Evolutionary conservation across 2,113 vertebrate genomes (phyloP), one percentile per base, ranked within the genome.

Genomic region (Tachuris rubrigastra): DNA sequence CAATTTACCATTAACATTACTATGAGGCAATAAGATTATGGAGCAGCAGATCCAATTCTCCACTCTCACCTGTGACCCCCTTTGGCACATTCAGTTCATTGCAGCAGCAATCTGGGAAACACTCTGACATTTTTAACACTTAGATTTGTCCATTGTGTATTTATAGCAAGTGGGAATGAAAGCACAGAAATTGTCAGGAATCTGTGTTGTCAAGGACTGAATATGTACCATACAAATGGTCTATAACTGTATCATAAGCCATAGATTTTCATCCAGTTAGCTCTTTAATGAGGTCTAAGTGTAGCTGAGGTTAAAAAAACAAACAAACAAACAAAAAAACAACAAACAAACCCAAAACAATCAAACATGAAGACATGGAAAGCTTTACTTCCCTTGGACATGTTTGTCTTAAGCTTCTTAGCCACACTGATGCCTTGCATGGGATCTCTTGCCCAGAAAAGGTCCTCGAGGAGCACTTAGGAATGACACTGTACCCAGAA

Each of bases 21-120:
- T 42, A 28, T 0, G 0, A 85, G 31, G 22, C 31, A 78, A 11
- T 28, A 77, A 84, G 50, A 84, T 42, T 28, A 55, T 7, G 6
- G 56, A 84, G 69, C 14, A 77, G 58, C 49, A 81, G 31, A 56
- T 44, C 14, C 50, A 42, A 68, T 63, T 75, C 66, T 50, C 52
- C 49, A 56, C 2, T 2, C 12, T 81, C 65, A 69, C 65, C 80
- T 81, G 1, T 62, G 41, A 74, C 50, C 49, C 55, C 46, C 59
- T 69, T 87, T 21, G 41, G 37, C 50, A 93, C 50, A 66, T 31
- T 44, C 19, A 69, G 30, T 60, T 76, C 37, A 62, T 53, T 0
- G 0, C 55, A 91, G 59, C 37, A 87, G 79, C 14, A 12, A 47
- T 37, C 87, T 65, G 56, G 53, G 22, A 89, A 90, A 80, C 31